A percentile compares a stretch with the other conserved stretches of the same genome.
Conservation (phyloP, 2,113 vertebrate genomes). For the Chionodraco myersi region DNA sequence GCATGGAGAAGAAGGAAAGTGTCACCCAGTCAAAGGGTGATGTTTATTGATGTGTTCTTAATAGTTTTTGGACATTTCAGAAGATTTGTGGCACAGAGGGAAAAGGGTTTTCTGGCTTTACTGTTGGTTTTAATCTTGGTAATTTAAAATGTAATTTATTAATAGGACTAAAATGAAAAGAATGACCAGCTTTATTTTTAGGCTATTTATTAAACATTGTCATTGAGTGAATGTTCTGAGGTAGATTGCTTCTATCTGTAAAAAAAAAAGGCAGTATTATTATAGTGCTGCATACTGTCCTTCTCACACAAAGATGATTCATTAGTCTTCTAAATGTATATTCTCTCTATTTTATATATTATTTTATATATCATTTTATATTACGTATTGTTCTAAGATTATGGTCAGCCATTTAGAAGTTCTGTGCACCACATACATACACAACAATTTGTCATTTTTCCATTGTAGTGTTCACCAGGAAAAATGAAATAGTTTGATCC, state of each 20-base stretch:
- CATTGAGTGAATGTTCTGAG: not conserved
- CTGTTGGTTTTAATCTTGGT: not conserved
- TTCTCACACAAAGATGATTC: constrained; percentile 16
- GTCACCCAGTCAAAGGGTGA: not conserved
- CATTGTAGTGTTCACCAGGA: constrained; percentile 19
- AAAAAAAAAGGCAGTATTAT: no score
- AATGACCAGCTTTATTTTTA: not conserved
- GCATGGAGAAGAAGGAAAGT: not conserved
- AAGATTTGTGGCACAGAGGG: not conserved
- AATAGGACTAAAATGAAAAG: not conserved
- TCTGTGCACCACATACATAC: not conserved
- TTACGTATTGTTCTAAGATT: not conserved
- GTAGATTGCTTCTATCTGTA: not conserved
- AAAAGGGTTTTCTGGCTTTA: not conserved
- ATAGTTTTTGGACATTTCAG: no score
- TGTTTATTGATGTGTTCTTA: not conserved
- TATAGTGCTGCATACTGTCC: not conserved
- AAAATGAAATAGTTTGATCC: constrained; percentile 34
- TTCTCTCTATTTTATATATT: not conserved
- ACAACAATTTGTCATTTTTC: constrained; percentile 27
- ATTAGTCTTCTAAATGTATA: not conserved
- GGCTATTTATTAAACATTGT: not conserved
- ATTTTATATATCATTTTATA: no score
- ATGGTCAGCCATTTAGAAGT: constrained; percentile 3
- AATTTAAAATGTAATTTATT: not conserved